Evolutionary conservation across 1,140 invertebrate genomes (phyloP).

Genomic region (Drosophila erecta): DNA sequence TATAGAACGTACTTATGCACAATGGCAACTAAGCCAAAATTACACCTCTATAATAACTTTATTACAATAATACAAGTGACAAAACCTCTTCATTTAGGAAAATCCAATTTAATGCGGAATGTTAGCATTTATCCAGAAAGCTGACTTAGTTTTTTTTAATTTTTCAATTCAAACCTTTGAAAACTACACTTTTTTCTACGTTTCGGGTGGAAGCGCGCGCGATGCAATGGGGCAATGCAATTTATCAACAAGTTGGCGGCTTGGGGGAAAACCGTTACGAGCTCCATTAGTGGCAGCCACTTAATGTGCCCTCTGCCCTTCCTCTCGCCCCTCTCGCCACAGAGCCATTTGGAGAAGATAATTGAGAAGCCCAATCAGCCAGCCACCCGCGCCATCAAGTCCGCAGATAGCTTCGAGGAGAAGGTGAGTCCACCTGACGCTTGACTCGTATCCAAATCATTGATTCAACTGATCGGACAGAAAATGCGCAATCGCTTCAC

Average conservation of each 20-base stretch:
- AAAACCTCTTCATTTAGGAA: too few species aligned
- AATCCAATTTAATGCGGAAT: background rate
- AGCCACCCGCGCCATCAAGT: constrained; percentile 90
- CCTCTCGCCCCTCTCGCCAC: constrained; percentile 71
- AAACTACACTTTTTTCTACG: background rate
- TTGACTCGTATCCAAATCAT: background rate
- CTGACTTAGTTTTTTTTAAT: background rate
- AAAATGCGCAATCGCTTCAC: constrained; percentile 89
- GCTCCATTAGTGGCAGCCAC: constrained; percentile 67
- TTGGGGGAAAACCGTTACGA: constrained; percentile 30
- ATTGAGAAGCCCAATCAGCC: constrained; percentile 89
- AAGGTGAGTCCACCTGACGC: constrained; percentile 85
- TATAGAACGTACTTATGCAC: too few species aligned
- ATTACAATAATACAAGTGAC: background rate
- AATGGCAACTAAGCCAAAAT: background rate
- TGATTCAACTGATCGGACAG: constrained; percentile 49
- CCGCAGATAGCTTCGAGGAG: constrained; percentile 88
- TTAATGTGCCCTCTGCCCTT: constrained; percentile 53
- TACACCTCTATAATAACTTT: background rate
- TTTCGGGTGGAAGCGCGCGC: background rate
- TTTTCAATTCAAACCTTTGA: too few species aligned
- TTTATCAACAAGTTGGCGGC: constrained; percentile 43
- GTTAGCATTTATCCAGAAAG: too few species aligned
- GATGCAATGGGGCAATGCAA: constrained; percentile 20
- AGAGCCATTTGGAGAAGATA: constrained; percentile 94